These are phyloP conservation scores for Melanostigma gelatinosum DNA, from an alignment of 2,113 vertebrate genomes.

Conservation along the genomic window DNA sequence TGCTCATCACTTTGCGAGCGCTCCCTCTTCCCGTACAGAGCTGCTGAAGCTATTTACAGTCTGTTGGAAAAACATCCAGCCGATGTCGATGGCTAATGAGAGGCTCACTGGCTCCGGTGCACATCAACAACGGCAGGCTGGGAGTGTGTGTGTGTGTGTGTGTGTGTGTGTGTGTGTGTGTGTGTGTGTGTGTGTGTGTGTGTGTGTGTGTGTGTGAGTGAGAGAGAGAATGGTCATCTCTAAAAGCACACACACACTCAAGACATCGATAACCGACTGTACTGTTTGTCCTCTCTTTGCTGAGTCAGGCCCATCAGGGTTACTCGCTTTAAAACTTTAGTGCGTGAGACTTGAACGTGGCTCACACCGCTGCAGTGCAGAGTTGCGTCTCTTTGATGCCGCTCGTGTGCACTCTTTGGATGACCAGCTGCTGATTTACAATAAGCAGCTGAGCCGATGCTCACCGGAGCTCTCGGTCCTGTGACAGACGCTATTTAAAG, in stretches of 20 bases:
- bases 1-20: constrained; percentile 52
- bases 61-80: constrained; percentile 57
- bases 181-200: constrained; percentile 4
- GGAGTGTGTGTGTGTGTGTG: background rate
- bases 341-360: background rate
- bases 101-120: constrained; percentile 23
- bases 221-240: no score
- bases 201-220: background rate
- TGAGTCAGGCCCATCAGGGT: background rate
- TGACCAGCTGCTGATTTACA: constrained; percentile 17
- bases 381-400: background rate
- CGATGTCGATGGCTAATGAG: constrained; percentile 55
- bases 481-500: constrained; percentile 24
- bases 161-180: background rate
- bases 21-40: constrained; percentile 51
- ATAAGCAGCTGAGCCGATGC: constrained; percentile 7
- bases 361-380: constrained; percentile 15
- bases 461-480: background rate
- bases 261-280: background rate
- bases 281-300: background rate
- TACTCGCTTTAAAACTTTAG: constrained; percentile 13
- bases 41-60: constrained; percentile 49
- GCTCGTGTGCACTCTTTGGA: background rate
- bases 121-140: constrained; percentile 23
- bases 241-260: constrained; percentile 3